Base-by-base conservation (phyloP, 1,140 invertebrate genomes). In the Apocrypta bakeri region DNA sequence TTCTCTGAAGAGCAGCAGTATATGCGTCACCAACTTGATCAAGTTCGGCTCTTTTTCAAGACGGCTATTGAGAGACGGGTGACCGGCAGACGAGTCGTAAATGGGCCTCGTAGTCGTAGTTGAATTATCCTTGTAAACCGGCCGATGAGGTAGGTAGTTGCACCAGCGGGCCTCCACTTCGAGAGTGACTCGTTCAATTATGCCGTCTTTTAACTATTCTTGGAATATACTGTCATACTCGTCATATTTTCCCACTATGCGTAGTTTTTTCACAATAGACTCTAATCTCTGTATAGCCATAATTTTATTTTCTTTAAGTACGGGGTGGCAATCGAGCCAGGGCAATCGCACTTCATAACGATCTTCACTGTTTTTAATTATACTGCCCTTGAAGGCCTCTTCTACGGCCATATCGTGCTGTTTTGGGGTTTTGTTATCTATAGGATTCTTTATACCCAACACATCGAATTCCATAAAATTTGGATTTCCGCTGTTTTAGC, bases 381-480 rank as follows among this genome's bases (percentile, higher is more conserved):
- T 56, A 2, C 56, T 31, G 27, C 64, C 42, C n/a, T 42, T 66
- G 63, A 75, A 75, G 3, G 29, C 37, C 31, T 74, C 25, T 21
- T 74, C 31, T 17, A 74, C 33, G 17, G 63, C 42, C 6, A 2
- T 37, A 9, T 73, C 69, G 29, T 24, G 29, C n/a, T 63, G 9
- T 29, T 25, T n/a, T 68, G 68, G 77, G 31, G 84, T 74, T 78
- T 83, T 83, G 31, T 85, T 87, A 80, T 87, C 84, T 14, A 82
- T 75, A 0, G 89, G 88, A 80, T 92, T 88, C 24, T 21, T 75
- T 21, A 91, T 90, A 31, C 90, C 89, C 21, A 91, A 48, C 7
- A 84, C 84, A 73, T 91, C 90, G 17, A 91, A 72, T 73, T 61
- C 89, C 91, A 92, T 33, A 92, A 84, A 31, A 90, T 85, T 0